Conservation (phyloP, 2,113 vertebrate genomes). For the Miniopterus natalensis region DNA sequence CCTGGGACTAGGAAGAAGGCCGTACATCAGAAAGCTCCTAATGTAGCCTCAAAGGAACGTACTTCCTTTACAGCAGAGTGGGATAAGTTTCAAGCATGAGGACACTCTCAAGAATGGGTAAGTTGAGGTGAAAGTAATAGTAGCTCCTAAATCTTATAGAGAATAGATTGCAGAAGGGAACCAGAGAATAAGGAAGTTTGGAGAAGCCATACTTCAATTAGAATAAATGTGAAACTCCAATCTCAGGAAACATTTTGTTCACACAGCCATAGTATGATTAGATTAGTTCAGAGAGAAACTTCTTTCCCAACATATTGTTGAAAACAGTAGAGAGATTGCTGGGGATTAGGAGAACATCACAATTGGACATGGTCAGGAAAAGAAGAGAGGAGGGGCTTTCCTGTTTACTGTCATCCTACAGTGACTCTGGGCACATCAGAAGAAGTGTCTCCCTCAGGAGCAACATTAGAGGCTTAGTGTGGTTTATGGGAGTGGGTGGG, state of each 20-base stretch:
- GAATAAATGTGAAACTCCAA: neutral
- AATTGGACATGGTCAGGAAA: neutral
- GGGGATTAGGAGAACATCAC: neutral
- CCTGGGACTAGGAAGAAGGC: neutral
- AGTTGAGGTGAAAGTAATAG: neutral
- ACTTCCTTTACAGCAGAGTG: neutral
- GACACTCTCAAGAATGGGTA: neutral
- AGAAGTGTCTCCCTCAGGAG: neutral
- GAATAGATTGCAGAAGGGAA: neutral
- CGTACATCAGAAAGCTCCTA: neutral
- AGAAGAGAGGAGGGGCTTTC: no score
- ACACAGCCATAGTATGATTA: neutral
- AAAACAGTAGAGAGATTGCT: neutral
- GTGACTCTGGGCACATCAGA: neutral
- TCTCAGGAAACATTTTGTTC: neutral
- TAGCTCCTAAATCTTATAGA: no score
- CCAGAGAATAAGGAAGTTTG: neutral
- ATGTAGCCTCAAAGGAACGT: neutral
- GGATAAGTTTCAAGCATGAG: neutral
- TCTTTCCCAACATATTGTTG: neutral
- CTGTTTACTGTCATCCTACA: neutral
- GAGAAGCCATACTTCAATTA: no score
- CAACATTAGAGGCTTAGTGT: neutral
- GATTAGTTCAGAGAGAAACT: neutral
- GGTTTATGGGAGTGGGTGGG: neutral